phyloP scores from a whole-genome alignment of 2,113 vertebrate species.

The Tyrannus savana region DNA sequence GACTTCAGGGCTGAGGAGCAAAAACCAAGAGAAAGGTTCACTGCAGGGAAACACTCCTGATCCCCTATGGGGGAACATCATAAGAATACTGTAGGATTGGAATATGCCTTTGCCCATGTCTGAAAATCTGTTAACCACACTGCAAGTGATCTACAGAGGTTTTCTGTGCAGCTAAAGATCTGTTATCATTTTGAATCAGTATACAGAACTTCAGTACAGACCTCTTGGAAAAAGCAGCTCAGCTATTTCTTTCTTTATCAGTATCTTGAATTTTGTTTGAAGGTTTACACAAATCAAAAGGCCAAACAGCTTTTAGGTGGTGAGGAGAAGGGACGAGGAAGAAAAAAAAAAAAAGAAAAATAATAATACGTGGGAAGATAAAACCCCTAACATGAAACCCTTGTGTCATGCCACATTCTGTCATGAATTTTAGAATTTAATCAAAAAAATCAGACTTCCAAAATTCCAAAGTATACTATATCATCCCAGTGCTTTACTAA shows the following conservation, averaged over 20 bases:
- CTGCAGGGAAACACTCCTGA: background rate
- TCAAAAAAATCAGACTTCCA: background rate
- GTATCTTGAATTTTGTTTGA: background rate
- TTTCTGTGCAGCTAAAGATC: background rate
- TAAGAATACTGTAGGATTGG: background rate
- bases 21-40: background rate
- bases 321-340: background rate
- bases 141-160: too few relatives aligned
- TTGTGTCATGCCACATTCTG: background rate
- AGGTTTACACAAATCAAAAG: background rate
- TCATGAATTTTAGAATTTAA: background rate
- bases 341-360: background rate
- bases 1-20: background rate
- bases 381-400: background rate
- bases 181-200: background rate
- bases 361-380: background rate
- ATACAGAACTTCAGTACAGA: background rate
- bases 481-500: background rate
- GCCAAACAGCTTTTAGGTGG: background rate
- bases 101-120: background rate
- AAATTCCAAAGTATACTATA: background rate
- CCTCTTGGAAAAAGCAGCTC: background rate
- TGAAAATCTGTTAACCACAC: background rate
- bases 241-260: background rate
- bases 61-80: fast-evolving